Conservation (phyloP, 2,113 vertebrate species). For the Paramormyrops kingsleyae region DNA sequence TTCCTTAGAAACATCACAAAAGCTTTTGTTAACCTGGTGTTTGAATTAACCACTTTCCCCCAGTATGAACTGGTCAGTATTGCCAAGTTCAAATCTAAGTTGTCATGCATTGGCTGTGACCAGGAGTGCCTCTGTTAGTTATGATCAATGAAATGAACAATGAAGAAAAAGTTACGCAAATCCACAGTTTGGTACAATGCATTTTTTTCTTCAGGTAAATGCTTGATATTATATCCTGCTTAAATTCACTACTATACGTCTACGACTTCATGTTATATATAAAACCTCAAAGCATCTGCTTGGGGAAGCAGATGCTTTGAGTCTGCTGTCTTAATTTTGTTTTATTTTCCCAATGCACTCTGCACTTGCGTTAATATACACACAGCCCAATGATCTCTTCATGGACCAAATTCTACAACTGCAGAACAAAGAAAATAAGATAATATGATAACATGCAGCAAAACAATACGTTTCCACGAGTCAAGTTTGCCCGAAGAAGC, state of each 20-base stretch:
- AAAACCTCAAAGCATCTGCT: background rate
- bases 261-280: background rate
- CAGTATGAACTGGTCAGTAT: background rate
- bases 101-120: background rate
- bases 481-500: background rate
- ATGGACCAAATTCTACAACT: background rate
- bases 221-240: background rate
- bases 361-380: background rate
- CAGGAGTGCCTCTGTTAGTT: background rate
- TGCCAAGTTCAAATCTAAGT: background rate
- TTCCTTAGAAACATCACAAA: background rate
- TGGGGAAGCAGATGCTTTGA: background rate
- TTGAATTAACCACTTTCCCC: background rate
- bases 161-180: background rate
- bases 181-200: background rate
- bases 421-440: background rate
- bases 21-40: background rate
- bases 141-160: background rate
- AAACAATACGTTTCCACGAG: background rate
- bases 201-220: background rate
- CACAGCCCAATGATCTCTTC: background rate
- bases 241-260: background rate
- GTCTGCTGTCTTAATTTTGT: background rate
- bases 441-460: background rate
- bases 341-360: background rate